Base-by-base conservation (phyloP, 2,888 invertebrate genomes). In the Erynnis tages region DNA sequence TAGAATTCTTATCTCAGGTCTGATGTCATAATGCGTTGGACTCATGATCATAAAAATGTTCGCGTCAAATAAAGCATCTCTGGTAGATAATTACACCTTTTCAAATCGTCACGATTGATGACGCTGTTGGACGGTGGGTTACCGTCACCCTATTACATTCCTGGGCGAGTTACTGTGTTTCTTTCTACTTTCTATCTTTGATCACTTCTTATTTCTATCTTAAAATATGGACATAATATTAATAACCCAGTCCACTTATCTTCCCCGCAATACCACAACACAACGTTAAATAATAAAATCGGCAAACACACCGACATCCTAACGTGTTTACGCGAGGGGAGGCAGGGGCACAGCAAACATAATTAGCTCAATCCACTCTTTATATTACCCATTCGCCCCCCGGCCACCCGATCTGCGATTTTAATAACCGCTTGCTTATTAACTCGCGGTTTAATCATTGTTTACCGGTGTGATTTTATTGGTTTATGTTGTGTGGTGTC, bases 291-390 rank as follows among this genome's bases (percentile, higher is more conserved):
- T 25, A 25, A 25, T 38, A 21, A 38, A 14, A 19, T 19, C n/a
- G 7, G 16, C 32, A 32, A 46, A 38, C 53, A 34, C 11, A 34
- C 21, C 34, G 34, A 41, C 27, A 35, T 47, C 29, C 47, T 45
- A 53, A 54, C 47, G 27, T 43, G 34, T 41, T 49, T 41, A 49
- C 41, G n/a, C 49, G 49, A 17, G 45, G 47, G 27, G 29, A 38
- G 47, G 21, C 43, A 27, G 54, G 32, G 53, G 38, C 11, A 55
- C 50, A 37, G 58, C 55, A 60, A 66, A 66, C 65, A 63, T 63
- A 65, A 67, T 65, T 66, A 66, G 62, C 63, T 55, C 59, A 60
- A 62, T 65, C 63, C 63, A 57, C 65, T 61, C 60, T 62, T 59
- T 64, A 59, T 57, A 62, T 61, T 63, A 63, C 57, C 58, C 61